Conservation (phyloP, 2,888 invertebrate genomes). For the Monopis laevigella region DNA sequence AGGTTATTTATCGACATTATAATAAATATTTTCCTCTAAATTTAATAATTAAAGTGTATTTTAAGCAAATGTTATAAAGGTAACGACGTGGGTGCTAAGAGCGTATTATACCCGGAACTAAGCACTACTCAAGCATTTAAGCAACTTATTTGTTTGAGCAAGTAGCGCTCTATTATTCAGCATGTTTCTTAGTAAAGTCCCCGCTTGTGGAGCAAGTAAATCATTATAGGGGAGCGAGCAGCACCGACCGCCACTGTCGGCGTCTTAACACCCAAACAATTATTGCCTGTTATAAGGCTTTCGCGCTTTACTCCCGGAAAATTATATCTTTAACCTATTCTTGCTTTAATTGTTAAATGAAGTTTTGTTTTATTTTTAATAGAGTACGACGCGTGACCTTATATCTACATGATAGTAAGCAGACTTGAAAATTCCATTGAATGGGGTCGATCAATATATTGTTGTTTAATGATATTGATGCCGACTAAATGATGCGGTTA, state of each 20-base stretch:
- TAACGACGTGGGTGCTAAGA: not conserved
- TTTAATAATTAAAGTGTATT: no score
- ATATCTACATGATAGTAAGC: no score
- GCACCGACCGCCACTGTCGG: conserved; percentile 3
- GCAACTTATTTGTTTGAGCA: conserved; percentile 14
- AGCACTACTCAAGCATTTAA: conserved; percentile 13
- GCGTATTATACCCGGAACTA: conserved; percentile 3
- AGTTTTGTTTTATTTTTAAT: no score
- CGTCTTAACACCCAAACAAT: conserved; percentile 32
- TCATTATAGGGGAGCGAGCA: conserved; percentile 13
- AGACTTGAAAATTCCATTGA: no score
- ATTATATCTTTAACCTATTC: conserved; percentile 20
- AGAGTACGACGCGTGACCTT: no score
- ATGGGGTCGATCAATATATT: no score
- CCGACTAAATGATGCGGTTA: no score
- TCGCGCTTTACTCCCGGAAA: conserved; percentile 17
- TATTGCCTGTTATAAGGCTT: conserved; percentile 35
- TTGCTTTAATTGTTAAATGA: not conserved
- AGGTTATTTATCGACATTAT: no score
- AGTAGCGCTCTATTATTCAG: conserved; percentile 15
- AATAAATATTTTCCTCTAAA: no score
- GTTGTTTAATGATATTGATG: no score
- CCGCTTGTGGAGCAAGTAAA: conserved; percentile 13
- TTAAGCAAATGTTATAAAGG: not conserved
- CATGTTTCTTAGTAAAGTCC: conserved; percentile 13